Conservation (phyloP, 2,797 vertebrate genomes). For the Phataginus tetradactyla region DNA sequence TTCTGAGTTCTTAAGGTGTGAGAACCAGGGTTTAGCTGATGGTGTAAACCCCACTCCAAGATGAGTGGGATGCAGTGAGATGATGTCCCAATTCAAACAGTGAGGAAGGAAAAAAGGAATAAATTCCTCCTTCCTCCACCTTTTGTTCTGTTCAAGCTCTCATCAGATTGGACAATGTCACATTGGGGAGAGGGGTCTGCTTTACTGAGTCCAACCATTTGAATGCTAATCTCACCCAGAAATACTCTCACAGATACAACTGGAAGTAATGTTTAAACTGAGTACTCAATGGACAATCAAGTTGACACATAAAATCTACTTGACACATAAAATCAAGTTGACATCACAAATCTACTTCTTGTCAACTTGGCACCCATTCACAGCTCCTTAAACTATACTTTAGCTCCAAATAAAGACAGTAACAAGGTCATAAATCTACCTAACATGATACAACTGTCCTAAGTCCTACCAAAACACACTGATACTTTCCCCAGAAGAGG, state of each 20-base stretch:
- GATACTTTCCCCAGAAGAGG: not conserved
- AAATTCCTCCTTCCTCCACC: not conserved
- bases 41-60: not conserved
- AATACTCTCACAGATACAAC: not conserved
- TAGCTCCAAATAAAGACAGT: not conserved
- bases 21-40: not conserved
- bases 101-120: not conserved
- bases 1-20: not conserved
- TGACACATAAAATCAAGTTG: not conserved
- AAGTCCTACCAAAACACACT: not conserved
- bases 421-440: not conserved
- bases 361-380: not conserved
- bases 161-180: not conserved
- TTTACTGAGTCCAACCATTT: not conserved
- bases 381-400: not conserved
- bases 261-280: not conserved
- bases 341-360: not conserved
- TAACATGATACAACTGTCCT: not conserved
- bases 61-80: not conserved
- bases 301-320: not conserved
- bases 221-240: not conserved
- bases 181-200: not conserved
- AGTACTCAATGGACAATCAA: not conserved
- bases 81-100: not conserved
- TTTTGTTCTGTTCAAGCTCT: not conserved